Conservation (phyloP, 2,113 vertebrate species). For the Clinocottus analis region DNA sequence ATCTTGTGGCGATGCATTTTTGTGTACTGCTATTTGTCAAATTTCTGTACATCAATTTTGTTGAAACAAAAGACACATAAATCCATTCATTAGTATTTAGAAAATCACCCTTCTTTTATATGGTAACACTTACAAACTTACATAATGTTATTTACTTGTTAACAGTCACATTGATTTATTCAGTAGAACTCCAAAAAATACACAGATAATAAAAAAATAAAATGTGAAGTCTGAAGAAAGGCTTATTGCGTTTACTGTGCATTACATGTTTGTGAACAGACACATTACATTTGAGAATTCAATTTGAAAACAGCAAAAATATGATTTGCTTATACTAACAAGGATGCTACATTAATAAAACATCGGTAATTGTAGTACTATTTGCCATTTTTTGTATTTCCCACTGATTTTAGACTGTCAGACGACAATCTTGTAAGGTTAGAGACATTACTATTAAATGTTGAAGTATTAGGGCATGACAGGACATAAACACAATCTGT, state of each 20-base stretch:
- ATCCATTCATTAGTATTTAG: background rate
- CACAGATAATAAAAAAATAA: background rate
- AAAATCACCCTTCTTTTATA: background rate
- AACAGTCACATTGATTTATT: constrained; percentile 11
- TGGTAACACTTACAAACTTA: constrained; percentile 8
- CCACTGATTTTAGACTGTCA: background rate
- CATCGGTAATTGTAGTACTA: background rate
- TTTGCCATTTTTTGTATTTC: background rate
- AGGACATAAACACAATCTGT: background rate
- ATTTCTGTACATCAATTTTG: constrained; percentile 1
- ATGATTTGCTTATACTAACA: background rate
- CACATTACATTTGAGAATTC: background rate
- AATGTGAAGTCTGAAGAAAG: background rate
- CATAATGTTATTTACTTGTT: background rate
- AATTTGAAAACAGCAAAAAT: background rate
- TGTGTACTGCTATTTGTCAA: constrained; percentile 6
- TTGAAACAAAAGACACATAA: background rate
- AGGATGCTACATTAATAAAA: background rate
- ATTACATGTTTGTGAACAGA: background rate
- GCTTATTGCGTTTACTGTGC: background rate
- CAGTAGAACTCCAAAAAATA: background rate
- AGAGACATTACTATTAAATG: background rate
- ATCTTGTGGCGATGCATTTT: background rate
- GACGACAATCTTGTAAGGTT: background rate
- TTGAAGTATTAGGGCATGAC: background rate